Evolutionary conservation across 2,797 vertebrate species (phyloP), one percentile per base, ranked within the genome.

Genomic region (Vireo griseus): DNA sequence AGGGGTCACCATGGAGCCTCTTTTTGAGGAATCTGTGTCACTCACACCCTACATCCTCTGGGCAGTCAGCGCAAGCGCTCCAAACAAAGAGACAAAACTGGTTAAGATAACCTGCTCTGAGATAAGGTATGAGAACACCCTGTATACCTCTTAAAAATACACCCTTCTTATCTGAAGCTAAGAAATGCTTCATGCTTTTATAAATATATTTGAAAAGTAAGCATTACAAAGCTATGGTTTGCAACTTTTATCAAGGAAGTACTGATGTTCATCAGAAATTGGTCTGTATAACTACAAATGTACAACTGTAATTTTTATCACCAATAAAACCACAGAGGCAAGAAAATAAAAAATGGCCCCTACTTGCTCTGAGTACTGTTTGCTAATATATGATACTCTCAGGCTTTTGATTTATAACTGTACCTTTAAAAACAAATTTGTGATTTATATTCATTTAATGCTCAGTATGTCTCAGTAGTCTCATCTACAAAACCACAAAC

Each of bases 131-230:
- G n/a, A 82, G 77, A 90, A 93, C 92, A 83, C 39, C 13, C 52
- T 42, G 58, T 10, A 29, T 13, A 16, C 3, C 5, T 74, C 75
- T 66, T 51, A 37, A 82, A 90, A 75, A 91, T 57, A 92, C 81
- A 82, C 81, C 86, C 84, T 78, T 21, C 71, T 89, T 91, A 96
- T 95, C 93, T 92, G 33, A 77, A 94, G 81, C 91, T 92, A 93
- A 74, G 63, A 81, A 84, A 94, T 51, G 39, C 50, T 86, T 93
- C 9, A 77, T 22, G 47, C 39, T 88, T 77, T 82, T 45, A 83
- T 65, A 94, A 87, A 67, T 57, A 61, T 44, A 68, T 95, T 72
- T 93, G 35, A 85, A 89, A 93, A 80, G 78, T 47, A 92, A 92
- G 84, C 57, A 62, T 61, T 68, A 52, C 28, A 77, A 66, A 94